These are phyloP conservation scores for Drosophila hamatofila DNA, from an alignment of 2,888 invertebrate genomes.

Conservation along the genomic window DNA sequence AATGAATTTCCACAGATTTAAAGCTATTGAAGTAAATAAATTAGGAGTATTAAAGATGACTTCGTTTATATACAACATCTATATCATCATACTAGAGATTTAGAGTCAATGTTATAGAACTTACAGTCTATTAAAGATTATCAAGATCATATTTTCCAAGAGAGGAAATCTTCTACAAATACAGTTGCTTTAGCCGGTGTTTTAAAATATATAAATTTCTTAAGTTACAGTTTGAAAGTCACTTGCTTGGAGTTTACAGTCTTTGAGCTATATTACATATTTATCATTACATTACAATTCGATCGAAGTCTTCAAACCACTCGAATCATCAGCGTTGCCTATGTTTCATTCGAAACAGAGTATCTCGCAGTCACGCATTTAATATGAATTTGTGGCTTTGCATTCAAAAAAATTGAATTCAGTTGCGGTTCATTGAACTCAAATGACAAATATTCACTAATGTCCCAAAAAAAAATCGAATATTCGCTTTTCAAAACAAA, in stretches of 20 bases:
- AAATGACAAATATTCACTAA: constrained; percentile 51
- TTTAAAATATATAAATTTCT: too few species aligned
- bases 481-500: constrained; percentile 13
- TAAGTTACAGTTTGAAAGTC: neutral
- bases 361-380: neutral
- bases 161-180: too few species aligned
- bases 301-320: too few species aligned
- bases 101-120: neutral
- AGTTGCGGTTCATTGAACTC: constrained; percentile 73
- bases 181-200: too few species aligned
- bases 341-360: neutral
- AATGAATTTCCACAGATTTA: neutral
- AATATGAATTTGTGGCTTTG: constrained; percentile 21
- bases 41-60: neutral
- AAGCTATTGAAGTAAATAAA: neutral
- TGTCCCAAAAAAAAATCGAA: constrained; percentile 16
- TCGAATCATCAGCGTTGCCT: neutral
- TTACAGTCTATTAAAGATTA: neutral
- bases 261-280: neutral
- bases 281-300: too few species aligned
- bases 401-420: constrained; percentile 59
- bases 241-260: neutral
- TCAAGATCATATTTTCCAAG: neutral
- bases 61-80: neutral
- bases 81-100: neutral